Percentiles rank a stretch among this genome's conserved stretches.
phyloP scores from a whole-genome alignment of 1,140 invertebrate genomes.

The Eumaeus atala region DNA sequence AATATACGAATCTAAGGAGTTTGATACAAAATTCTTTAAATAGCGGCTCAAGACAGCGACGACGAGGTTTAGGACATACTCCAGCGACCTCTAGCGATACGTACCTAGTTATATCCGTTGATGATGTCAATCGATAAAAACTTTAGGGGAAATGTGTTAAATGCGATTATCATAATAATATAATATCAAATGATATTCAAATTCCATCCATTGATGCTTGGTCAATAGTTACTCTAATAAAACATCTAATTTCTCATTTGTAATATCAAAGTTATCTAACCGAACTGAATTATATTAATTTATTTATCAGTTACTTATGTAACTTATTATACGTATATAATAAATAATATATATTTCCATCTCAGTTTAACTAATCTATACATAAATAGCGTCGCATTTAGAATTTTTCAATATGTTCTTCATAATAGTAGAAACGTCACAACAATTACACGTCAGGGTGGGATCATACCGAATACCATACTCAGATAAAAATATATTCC shows the following conservation, averaged over 20 bases:
- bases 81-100: slow-evolving; percentile 27
- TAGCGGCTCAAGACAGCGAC: slow-evolving; percentile 40
- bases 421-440: slow-evolving; percentile 33
- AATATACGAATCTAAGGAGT: slow-evolving; percentile 41
- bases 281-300: slow-evolving; percentile 57
- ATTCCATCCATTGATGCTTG: slow-evolving; percentile 49
- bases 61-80: slow-evolving; percentile 13
- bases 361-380: slow-evolving; percentile 62
- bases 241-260: slow-evolving; percentile 37
- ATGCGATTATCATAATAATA: slow-evolving; percentile 48
- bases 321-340: slow-evolving; percentile 50
- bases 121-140: slow-evolving; percentile 40
- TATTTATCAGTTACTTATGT: slow-evolving; percentile 38
- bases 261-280: slow-evolving; percentile 61
- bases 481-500: slow-evolving; percentile 37
- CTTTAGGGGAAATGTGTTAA: slow-evolving; percentile 41
- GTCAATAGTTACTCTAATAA: slow-evolving; percentile 52
- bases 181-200: slow-evolving; percentile 40
- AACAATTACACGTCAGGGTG: slow-evolving; percentile 56
- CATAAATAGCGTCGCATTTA: slow-evolving; percentile 69
- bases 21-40: slow-evolving; percentile 42
- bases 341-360: slow-evolving; percentile 64
- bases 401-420: slow-evolving; percentile 42
- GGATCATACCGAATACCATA: slow-evolving; percentile 46
- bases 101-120: slow-evolving; percentile 37